Percentiles rank a stretch among this genome's conserved stretches.
Conservation (phyloP, 2,113 vertebrate species). For the Picathartes gymnocephalus region DNA sequence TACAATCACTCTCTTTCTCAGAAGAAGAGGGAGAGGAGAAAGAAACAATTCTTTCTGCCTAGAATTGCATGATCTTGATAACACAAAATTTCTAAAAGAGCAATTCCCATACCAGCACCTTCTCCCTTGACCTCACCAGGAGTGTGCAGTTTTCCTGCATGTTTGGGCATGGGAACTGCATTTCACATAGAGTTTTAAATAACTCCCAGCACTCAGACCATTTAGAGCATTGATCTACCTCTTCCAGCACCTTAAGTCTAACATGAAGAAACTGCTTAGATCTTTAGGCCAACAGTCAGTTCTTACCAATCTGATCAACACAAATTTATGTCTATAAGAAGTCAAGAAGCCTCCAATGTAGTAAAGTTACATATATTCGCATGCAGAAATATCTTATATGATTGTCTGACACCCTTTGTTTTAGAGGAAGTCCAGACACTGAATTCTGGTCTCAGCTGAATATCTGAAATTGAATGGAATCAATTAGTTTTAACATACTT, state of each 20-base stretch:
- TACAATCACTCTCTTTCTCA: not conserved
- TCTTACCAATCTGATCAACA: not conserved
- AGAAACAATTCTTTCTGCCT: not conserved
- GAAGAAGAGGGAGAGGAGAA: not conserved
- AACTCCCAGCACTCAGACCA: not conserved
- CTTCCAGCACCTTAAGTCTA: not conserved
- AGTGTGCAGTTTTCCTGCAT: not conserved
- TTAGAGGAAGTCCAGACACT: not conserved
- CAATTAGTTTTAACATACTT: not conserved
- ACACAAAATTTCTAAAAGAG: not conserved
- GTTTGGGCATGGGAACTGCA: not conserved
- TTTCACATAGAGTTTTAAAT: not conserved
- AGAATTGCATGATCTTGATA: conserved; percentile 6
- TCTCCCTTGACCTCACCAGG: not conserved
- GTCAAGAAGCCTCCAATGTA: not conserved
- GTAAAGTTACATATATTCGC: not conserved
- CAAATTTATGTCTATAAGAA: not conserved
- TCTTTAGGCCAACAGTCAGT: not conserved
- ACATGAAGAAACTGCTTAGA: not conserved
- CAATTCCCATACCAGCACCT: not conserved
- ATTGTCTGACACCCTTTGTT: not conserved
- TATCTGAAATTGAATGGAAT: not conserved
- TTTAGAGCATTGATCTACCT: not conserved
- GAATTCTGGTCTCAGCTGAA: not conserved
- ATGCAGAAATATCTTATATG: not conserved